These are phyloP conservation scores for Bostrychus sinensis DNA, from an alignment of 2,113 vertebrate genomes.

Conservation along the genomic window DNA sequence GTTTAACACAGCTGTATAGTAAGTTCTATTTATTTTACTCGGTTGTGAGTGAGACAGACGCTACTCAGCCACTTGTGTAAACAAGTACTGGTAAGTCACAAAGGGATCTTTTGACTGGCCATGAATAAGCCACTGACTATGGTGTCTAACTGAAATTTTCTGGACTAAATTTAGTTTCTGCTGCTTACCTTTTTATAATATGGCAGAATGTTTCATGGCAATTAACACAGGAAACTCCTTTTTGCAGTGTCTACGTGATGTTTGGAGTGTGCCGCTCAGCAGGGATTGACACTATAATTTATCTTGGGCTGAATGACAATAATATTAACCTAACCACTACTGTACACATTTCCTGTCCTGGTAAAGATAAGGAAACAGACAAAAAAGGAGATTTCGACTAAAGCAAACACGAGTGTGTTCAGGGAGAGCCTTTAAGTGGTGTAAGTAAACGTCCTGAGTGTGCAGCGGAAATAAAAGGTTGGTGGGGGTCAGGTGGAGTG, in stretches of 20 bases:
- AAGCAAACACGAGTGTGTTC: slow-evolving; percentile 55
- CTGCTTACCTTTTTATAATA: slow-evolving; percentile 21
- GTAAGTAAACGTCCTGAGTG: slow-evolving; percentile 47
- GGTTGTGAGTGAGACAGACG: slow-evolving; percentile 20
- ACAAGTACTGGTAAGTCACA: too few species aligned
- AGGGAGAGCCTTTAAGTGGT: slow-evolving; percentile 70
- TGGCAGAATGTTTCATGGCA: slow-evolving; percentile 10
- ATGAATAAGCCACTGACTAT: slow-evolving; percentile 50
- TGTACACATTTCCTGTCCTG: neutral
- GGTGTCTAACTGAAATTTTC: neutral
- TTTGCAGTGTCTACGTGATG: slow-evolving; percentile 28
- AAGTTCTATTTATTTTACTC: slow-evolving; percentile 19
- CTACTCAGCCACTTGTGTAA: too few species aligned
- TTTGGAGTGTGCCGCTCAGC: slow-evolving; percentile 26
- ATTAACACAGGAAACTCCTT: slow-evolving; percentile 12
- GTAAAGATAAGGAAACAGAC: slow-evolving; percentile 32
- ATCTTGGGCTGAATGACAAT: slow-evolving; percentile 44
- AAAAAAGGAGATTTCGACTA: slow-evolving; percentile 46
- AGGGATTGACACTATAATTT: slow-evolving; percentile 34
- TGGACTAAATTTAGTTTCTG: slow-evolving; percentile 40
- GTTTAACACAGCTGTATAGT: slow-evolving; percentile 25
- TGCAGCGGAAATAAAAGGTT: slow-evolving; percentile 54
- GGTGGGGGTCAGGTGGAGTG: slow-evolving; percentile 29
- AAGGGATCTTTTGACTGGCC: slow-evolving; percentile 64
- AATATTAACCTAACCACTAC: slow-evolving; percentile 25